phyloP scores from a whole-genome alignment of 2,113 vertebrate species.

The Lagopus leucura region DNA sequence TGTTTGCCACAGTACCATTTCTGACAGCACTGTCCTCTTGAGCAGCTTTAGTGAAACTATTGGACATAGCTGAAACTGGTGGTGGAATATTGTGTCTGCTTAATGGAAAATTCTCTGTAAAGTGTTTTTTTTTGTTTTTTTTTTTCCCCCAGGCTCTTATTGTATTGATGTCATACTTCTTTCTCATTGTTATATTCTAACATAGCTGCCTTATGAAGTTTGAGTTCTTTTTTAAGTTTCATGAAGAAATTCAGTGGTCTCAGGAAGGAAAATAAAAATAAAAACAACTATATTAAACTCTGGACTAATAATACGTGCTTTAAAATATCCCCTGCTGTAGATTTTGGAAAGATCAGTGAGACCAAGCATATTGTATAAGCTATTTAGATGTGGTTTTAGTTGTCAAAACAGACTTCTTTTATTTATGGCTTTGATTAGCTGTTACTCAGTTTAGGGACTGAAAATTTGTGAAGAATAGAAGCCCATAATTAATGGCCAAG shows the following conservation, averaged over 20 bases:
- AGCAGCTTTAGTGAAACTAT: not conserved
- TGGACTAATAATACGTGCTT: not conserved
- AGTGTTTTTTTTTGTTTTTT: not conserved
- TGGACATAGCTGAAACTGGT: not conserved
- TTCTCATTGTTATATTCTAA: not conserved
- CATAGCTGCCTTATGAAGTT: not conserved
- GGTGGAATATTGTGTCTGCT: not conserved
- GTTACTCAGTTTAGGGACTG: slow-evolving; percentile 45
- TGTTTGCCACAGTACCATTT: not conserved
- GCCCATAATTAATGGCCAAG: slow-evolving; percentile 64
- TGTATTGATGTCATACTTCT: not conserved
- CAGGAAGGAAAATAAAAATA: not conserved
- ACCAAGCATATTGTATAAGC: not conserved
- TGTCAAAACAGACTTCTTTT: slow-evolving; percentile 21
- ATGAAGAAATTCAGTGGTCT: not conserved
- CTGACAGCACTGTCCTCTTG: not conserved
- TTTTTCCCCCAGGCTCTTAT: not conserved
- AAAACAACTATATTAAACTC: not conserved
- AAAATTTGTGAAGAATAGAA: slow-evolving; percentile 53
- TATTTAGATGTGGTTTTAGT: not conserved
- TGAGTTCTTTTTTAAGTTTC: not conserved
- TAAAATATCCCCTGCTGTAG: not conserved
- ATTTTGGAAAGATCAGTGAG: not conserved
- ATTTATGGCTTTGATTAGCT: slow-evolving; percentile 47
- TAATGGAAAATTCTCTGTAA: not conserved